Evolutionary conservation across 2,113 vertebrate species (phyloP).

Genomic region (Colinus virginianus): DNA sequence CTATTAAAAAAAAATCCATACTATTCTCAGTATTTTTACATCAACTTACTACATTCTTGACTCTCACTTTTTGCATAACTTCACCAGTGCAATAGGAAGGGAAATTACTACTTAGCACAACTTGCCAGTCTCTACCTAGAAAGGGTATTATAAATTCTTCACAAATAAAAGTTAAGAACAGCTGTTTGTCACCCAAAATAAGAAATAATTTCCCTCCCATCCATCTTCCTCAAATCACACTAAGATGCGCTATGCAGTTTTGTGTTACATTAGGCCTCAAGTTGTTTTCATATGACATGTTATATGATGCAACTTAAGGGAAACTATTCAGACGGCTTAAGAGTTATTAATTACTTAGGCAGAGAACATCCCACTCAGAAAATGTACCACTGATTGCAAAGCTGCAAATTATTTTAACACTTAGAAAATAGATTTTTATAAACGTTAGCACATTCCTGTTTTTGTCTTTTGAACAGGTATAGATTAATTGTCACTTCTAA

Average conservation of each 20-base stretch:
- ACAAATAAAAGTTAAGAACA: conserved; percentile 54
- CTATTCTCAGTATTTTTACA: background rate
- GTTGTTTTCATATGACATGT: conserved; percentile 71
- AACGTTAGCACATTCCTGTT: background rate
- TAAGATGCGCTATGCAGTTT: conserved; percentile 41
- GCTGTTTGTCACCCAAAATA: conserved; percentile 58
- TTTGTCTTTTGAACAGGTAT: background rate
- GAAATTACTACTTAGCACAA: background rate
- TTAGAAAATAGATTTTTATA: background rate
- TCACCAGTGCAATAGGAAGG: background rate
- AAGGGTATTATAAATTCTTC: conserved; percentile 18
- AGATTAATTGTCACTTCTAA: background rate
- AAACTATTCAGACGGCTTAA: conserved; percentile 73
- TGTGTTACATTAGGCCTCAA: conserved; percentile 57
- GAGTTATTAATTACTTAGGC: conserved; percentile 67
- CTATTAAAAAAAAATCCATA: conserved; percentile 33
- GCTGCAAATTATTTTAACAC: background rate
- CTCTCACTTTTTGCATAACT: background rate
- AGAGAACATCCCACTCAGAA: conserved; percentile 32
- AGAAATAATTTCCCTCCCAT: conserved; percentile 69
- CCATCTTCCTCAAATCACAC: conserved; percentile 74
- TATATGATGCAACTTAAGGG: conserved; percentile 72
- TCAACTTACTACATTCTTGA: background rate
- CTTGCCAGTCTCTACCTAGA: background rate
- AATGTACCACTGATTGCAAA: conserved; percentile 15